Evolutionary conservation across 1,140 invertebrate genomes (phyloP), one percentile per base, ranked within the genome.

Genomic region (Drosophila subpulchrella): DNA sequence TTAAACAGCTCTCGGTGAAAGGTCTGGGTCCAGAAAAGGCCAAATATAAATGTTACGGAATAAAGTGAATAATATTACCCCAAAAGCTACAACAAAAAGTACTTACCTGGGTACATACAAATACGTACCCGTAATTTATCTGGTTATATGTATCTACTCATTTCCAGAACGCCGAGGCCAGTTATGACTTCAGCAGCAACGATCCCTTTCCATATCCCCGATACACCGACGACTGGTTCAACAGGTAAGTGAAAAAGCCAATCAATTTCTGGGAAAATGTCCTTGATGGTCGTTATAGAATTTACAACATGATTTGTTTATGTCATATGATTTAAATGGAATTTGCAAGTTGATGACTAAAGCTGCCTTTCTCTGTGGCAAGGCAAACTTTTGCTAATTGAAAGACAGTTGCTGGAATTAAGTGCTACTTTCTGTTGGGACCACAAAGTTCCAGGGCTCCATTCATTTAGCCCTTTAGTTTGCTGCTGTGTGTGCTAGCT

Each of bases 101-200:
- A 70, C 67, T 71, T 58, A 48, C 17, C 62, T 34, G 32, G 7
- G 7, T 6, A 3, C 32, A 34, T 8, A 10, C 48, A 36, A 1
- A 27, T 24, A 47, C 50, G n/a, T 56, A 17, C 15, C 51, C 66
- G 13, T 20, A 42, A 42, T 39, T 58, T 15, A 50, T 54, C 27
- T 50, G 38, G 30, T 47, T 71, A 17, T 10, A 20, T 20, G 20
- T 20, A 8, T 38, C 30, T 57, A 24, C 20, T 66, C 13, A 15
- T 13, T 73, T 73, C 63, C 94, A 99, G 98, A 99, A 99, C 89
- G 97, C 98, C 0, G 96, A 97, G 93, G 98, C 98, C 3, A 99
- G 98, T 79, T 99, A 98, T 93, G 98, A 99, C 93, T 99, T 99
- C 93, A 99, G 98, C 93, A 99, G 98, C 91, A 99, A 99, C 91